phyloP scores from a whole-genome alignment of 1,140 invertebrate genomes.

The Drosophila biarmipes region DNA sequence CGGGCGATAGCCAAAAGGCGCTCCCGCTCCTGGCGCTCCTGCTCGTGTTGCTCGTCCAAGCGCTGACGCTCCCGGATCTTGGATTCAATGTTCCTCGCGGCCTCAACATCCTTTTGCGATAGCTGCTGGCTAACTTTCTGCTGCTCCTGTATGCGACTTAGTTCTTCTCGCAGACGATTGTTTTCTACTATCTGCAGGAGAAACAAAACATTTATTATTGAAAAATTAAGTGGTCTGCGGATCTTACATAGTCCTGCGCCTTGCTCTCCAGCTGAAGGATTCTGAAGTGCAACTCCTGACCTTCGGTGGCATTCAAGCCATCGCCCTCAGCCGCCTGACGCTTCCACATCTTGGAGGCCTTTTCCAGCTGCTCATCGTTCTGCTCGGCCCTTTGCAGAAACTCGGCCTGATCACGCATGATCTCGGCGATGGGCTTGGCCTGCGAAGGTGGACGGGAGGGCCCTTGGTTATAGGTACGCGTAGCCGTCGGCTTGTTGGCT shows the following conservation, averaged over 20 bases:
- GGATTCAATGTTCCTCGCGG: conserved; percentile 77
- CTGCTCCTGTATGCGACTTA: conserved; percentile 85
- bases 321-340: conserved; percentile 85
- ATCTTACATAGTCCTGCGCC: conserved; percentile 86
- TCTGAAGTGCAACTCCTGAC: conserved; percentile 86
- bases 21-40: conserved; percentile 85
- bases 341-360: conserved; percentile 84
- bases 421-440: conserved; percentile 84
- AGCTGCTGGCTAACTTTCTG: conserved; percentile 8
- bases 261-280: conserved; percentile 87
- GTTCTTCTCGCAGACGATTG: conserved; percentile 85
- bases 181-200: conserved; percentile 85
- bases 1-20: conserved; percentile 76
- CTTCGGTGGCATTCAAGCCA: conserved; percentile 85
- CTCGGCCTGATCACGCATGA: conserved; percentile 86
- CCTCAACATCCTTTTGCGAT: conserved; percentile 50
- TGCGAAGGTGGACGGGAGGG: neutral
- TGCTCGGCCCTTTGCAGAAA: conserved; percentile 86
- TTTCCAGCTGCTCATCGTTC: conserved; percentile 86
- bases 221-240: neutral
- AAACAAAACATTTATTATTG: neutral
- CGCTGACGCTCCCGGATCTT: conserved; percentile 83
- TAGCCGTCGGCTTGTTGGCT: conserved; percentile 85
- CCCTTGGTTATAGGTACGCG: conserved; percentile 85
- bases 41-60: conserved; percentile 84